Conservation (phyloP, 2,888 invertebrate genomes). For the Pandemis heparana region DNA sequence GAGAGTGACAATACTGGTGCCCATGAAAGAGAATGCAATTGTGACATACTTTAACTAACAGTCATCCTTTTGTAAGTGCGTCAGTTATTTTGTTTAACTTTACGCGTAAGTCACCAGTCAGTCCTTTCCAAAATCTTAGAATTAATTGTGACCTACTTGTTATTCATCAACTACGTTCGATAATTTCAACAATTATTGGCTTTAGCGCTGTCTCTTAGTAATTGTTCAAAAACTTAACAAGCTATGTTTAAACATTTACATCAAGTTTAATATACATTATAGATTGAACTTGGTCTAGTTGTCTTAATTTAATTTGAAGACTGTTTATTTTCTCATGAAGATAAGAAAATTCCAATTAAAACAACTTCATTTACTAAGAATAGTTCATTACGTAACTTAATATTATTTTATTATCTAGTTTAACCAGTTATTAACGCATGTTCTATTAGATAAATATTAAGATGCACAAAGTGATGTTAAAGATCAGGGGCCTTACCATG, state of each 20-base stretch:
- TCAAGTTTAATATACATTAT: neutral
- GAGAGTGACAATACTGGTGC: slow-evolving; percentile 51
- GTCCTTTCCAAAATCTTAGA: no score
- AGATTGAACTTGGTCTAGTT: neutral
- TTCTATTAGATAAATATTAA: no score
- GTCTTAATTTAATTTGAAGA: neutral
- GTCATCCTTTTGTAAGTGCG: neutral
- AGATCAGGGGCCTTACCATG: no score
- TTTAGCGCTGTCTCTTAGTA: no score
- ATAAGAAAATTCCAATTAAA: slow-evolving; percentile 1
- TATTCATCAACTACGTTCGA: no score
- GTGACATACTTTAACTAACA: neutral
- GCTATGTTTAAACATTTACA: no score
- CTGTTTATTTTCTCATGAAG: neutral
- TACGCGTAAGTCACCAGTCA: no score
- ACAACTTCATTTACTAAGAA: neutral
- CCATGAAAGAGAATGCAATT: slow-evolving; percentile 19
- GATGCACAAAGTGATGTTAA: no score
- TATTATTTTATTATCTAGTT: neutral
- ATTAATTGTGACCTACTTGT: no score
- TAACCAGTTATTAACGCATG: neutral
- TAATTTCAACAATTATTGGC: no score
- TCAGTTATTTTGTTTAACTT: neutral
- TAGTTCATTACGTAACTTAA: neutral
- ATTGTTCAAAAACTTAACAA: no score